Percentiles rank a stretch among this genome's conserved stretches.
phyloP scores from a whole-genome alignment of 2,113 vertebrate genomes.

The Nanorana parkeri region DNA sequence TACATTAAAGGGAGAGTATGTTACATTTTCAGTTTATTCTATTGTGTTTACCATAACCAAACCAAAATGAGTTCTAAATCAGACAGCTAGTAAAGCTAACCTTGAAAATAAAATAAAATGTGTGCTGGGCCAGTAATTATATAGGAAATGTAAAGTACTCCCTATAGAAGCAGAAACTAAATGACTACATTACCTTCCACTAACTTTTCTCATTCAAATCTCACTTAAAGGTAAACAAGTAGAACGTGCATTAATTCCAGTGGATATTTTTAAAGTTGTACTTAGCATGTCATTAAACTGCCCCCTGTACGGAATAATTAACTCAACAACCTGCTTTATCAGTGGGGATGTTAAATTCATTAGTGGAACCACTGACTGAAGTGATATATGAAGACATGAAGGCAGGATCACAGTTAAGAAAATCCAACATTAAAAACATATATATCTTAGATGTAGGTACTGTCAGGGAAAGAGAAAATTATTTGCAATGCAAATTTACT shows the following conservation, averaged over 20 bases:
- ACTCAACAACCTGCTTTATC: conserved; percentile 40
- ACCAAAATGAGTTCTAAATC: no score
- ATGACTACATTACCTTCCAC: conserved; percentile 20
- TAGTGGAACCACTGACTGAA: conserved; percentile 13
- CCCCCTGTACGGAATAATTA: conserved; percentile 55
- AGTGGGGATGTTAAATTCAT: conserved; percentile 52
- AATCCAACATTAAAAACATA: not conserved
- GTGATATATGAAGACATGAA: conserved; percentile 40
- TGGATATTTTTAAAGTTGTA: conserved; percentile 46
- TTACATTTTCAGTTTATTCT: no score
- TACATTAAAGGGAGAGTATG: no score
- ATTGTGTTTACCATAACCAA: no score
- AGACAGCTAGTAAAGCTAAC: no score
- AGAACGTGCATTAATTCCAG: conserved; percentile 20
- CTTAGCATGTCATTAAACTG: conserved; percentile 52
- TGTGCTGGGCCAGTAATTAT: not conserved
- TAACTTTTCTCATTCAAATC: conserved; percentile 43
- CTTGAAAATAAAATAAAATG: not conserved
- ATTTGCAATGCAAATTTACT: no score
- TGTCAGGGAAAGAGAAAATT: no score
- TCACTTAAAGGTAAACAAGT: not conserved
- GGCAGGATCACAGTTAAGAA: conserved; percentile 1
- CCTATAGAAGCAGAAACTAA: conserved; percentile 16
- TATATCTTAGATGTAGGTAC: not conserved
- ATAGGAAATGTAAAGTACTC: conserved; percentile 6